A percentile compares a stretch with the other conserved stretches of the same genome.
Conservation (phyloP, 2,797 vertebrate species). For the Aplochiton taeniatus region DNA sequence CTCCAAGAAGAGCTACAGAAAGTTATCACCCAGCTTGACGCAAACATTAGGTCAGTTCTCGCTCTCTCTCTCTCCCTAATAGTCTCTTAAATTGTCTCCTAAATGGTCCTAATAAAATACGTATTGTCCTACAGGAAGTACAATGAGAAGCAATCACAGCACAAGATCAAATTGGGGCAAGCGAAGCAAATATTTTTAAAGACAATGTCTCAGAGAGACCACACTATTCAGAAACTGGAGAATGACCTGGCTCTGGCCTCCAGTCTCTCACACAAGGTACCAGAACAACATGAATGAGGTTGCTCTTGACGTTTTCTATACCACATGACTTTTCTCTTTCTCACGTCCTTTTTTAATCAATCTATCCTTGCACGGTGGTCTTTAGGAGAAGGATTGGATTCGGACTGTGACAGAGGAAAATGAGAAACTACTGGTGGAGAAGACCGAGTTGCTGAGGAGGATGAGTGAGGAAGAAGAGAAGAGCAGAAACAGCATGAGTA, state of each 20-base stretch:
- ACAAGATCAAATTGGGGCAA: conserved; percentile 84
- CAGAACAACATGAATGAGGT: neutral
- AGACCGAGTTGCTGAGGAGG: conserved; percentile 79
- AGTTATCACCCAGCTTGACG: conserved; percentile 83
- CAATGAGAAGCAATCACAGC: conserved; percentile 82
- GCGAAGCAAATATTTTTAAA: conserved; percentile 84
- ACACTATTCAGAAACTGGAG: conserved; percentile 85
- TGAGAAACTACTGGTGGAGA: conserved; percentile 85
- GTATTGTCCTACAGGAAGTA: conserved; percentile 77
- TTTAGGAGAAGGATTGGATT: conserved; percentile 84
- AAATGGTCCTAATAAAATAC: too few relatives aligned
- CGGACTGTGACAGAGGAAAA: conserved; percentile 83
- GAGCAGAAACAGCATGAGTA: conserved; percentile 71
- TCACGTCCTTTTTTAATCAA: neutral
- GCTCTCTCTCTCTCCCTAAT: neutral
- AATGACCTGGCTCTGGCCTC: conserved; percentile 76
- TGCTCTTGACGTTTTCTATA: neutral
- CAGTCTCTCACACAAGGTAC: conserved; percentile 85
- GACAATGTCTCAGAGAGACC: conserved; percentile 80
- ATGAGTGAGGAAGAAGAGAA: conserved; percentile 84
- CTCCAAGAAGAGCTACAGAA: conserved; percentile 80
- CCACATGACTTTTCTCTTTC: neutral
- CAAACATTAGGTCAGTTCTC: conserved; percentile 77
- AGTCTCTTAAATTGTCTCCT: too few relatives aligned
- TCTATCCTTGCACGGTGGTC: neutral